These are phyloP conservation scores for Leptogaster cylindrica DNA, from an alignment of 2,888 invertebrate species.

Conservation along the genomic window DNA sequence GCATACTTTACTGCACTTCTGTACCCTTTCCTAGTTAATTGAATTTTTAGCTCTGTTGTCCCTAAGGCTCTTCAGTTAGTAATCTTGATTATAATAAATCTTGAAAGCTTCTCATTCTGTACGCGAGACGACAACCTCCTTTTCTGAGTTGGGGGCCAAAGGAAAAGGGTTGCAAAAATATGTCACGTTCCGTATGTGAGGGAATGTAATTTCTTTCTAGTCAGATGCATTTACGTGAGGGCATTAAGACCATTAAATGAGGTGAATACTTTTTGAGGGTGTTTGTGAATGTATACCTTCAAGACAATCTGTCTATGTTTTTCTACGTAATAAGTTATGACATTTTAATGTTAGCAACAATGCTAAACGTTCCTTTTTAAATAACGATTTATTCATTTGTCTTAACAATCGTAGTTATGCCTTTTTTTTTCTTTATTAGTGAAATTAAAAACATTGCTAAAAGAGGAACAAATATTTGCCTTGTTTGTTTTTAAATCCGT, in stretches of 20 bases:
- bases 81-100: constrained; percentile 40
- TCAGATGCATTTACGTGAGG: constrained; percentile 35
- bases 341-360: too few species aligned
- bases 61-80: constrained; percentile 7
- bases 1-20: constrained; percentile 43
- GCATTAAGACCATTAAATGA: constrained; percentile 18
- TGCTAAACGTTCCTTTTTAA: too few species aligned
- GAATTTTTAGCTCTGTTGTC: constrained; percentile 39
- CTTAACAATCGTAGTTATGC: too few species aligned
- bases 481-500: too few species aligned
- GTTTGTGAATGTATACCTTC: too few species aligned
- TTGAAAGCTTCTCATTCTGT: constrained; percentile 26
- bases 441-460: too few species aligned
- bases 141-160: not conserved
- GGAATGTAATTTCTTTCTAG: constrained; percentile 37
- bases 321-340: too few species aligned
- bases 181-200: constrained; percentile 36
- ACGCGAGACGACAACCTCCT: constrained; percentile 19
- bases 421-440: too few species aligned
- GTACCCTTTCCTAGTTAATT: constrained; percentile 41
- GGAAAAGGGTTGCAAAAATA: constrained; percentile 31
- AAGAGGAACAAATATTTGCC: too few species aligned
- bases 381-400: too few species aligned
- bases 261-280: constrained; percentile 19
- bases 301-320: too few species aligned